A percentile compares a stretch with the other conserved stretches of the same genome.
Evolutionary conservation across 2,797 vertebrate genomes (phyloP).

Genomic region (Pelobates cultripes): DNA sequence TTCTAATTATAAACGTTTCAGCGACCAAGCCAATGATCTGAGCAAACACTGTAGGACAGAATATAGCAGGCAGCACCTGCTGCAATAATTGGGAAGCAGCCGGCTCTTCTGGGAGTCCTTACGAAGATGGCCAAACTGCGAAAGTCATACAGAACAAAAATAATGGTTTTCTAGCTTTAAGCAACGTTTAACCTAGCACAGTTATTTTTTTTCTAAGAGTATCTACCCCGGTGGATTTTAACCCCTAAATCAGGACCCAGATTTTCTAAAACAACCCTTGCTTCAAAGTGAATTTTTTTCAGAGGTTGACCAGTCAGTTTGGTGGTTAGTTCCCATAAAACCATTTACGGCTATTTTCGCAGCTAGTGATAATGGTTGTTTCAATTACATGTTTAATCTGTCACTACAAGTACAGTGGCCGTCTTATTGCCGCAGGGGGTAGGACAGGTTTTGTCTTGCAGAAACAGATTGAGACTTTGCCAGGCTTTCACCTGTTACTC

Average conservation of each 20-base stretch:
- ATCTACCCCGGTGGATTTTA: no score
- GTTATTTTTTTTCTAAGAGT: no score
- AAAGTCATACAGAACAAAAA: slow-evolving; percentile 2
- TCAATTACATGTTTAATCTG: no score
- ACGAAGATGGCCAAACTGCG: background rate
- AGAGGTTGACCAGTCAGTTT: no score
- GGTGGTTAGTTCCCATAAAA: no score
- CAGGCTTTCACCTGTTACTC: slow-evolving; percentile 5
- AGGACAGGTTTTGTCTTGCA: slow-evolving; percentile 12
- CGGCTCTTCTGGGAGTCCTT: background rate
- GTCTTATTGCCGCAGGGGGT: background rate
- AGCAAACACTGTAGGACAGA: background rate
- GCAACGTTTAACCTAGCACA: background rate
- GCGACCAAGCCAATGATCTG: background rate
- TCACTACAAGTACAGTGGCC: no score
- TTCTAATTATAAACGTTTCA: slow-evolving; percentile 38
- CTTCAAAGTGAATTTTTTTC: no score
- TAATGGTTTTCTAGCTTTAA: slow-evolving; percentile 15
- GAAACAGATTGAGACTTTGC: background rate
- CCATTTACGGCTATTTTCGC: no score
- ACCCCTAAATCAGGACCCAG: no score
- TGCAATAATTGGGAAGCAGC: background rate
- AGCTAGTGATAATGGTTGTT: no score
- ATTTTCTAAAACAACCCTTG: no score
- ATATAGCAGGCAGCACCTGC: slow-evolving; percentile 13